Base-by-base conservation (phyloP, 2,888 invertebrate genomes). In the Serripes groenlandicus region DNA sequence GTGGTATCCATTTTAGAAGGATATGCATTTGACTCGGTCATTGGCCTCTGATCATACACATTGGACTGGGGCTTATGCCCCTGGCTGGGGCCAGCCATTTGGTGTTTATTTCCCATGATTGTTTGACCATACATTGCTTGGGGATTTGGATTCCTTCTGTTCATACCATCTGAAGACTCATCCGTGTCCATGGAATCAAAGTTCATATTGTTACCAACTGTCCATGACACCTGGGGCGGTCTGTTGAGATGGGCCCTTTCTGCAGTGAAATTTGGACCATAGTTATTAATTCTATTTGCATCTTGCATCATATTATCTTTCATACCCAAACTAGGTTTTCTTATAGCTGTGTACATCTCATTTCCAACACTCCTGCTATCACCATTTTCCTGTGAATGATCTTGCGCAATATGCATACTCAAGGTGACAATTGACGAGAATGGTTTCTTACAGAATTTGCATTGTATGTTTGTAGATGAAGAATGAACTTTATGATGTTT, bases 331-430 rank as follows among this genome's bases (percentile, higher is more conserved):
- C 42, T 66, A 5, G 3, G 35, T 28, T 64, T 34, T n/a, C 23
- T 66, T n/a, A 26, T 26, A 2, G 21, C 42, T 66, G 62, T 3
- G 42, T 42, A 66, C 5, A 3, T 37, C 11, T 37, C 42, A 11
- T 5, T n/a, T 42, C 18, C 66, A n/a, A 42, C 23, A 42, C 42
- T 26, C 3, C 4, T 42, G 9, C 26, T 42, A 30, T 66, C 66
- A 21, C 35, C 26, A 9, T 23, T 42, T 26, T 66, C 66, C 9
- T 42, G 66, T 37, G 66, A 66, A 37, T 66, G 66, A 26, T 66
- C 66, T 42, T 66, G 66, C 4, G 66, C 66, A 23, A 66, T 66
- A 35, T 66, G 66, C 66, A 66, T 66, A 28, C 66, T 66, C 42
- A 66, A 18, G 3, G 66, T 66, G 3, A 66, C 66, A 26, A 66